These are phyloP conservation scores for Dicrurus megarhynchus DNA, from an alignment of 2,113 vertebrate genomes.

Conservation along the genomic window DNA sequence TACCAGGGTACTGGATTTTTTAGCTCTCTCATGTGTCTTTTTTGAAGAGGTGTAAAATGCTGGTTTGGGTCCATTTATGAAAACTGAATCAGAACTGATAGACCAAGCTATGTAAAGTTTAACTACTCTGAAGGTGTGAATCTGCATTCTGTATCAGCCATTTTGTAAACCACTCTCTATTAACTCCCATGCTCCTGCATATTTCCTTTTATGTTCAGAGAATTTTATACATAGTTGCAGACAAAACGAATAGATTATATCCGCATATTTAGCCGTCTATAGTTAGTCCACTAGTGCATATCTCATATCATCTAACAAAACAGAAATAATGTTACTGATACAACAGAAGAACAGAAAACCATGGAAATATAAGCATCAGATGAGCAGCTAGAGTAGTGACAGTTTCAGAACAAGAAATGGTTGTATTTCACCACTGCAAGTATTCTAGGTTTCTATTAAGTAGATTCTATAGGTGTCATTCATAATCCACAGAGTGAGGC, in stretches of 20 bases:
- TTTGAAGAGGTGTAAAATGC: slow-evolving; percentile 11
- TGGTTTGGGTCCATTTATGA: slow-evolving; percentile 17
- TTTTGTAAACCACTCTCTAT: neutral
- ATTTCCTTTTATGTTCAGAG: neutral
- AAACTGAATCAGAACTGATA: slow-evolving; percentile 37
- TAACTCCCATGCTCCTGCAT: neutral
- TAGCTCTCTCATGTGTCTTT: neutral
- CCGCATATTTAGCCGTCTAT: neutral
- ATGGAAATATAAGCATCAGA: neutral
- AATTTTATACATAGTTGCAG: neutral
- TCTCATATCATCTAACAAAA: neutral
- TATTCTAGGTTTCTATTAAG: neutral
- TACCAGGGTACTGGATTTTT: neutral
- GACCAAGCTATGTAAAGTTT: slow-evolving; percentile 14
- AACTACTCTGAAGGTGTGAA: neutral
- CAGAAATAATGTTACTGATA: neutral
- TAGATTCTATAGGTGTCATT: neutral
- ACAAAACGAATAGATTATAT: neutral
- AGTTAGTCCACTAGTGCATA: neutral
- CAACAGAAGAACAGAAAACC: neutral
- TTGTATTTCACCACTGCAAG: neutral
- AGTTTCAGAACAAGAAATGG: neutral
- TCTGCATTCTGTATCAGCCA: neutral
- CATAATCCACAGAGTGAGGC: neutral
- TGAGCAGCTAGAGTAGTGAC: neutral